Base-by-base conservation (phyloP, 2,888 invertebrate species). In the Yponomeuta plumbellus region DNA sequence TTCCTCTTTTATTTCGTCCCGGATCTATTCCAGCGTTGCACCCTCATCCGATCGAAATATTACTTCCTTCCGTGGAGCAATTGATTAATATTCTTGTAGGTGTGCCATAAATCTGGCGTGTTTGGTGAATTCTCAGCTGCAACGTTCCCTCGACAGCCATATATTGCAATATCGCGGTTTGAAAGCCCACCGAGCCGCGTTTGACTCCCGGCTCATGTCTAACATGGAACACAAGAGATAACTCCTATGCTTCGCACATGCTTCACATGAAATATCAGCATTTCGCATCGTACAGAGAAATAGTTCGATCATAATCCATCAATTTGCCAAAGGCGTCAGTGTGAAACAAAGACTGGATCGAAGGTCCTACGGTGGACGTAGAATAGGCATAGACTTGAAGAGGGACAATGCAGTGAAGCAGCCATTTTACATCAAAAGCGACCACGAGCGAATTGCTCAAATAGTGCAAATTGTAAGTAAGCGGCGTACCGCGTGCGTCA, bases 31-130 rank as follows among this genome's bases (percentile, higher is more conserved):
- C 44, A 44, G 44, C 44, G 8, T 44, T 44, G 44, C 44, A 44
- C 44, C 44, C 44, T 44, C 44, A 44, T 44, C 44, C 44, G 44
- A 52, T 52, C 44, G 44, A 17, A 52, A 52, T 52, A 52, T 52
- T 52, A 52, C 44, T 52, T 52, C 44, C 44, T 34, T 61, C 34
- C 61, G 13, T 61, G 13, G 34, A 44, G 70, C 76, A 78, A 81
- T 80, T 81, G 80, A 83, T 85, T 83, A 84, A 81, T 86, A 85
- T 84, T 85, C 81, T 77, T 81, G 75, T 77, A 80, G 77, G 78
- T 75, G 71, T 75, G 79, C 77, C 78, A 87, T 89, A 90, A 90
- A 90, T 89, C 87, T 83, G 77, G 76, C 80, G 80, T 84, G 84
- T 80, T 77, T 76, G 73, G 65, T 26, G 71, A 73, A 89, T 88